Base-by-base conservation (phyloP, 2,113 vertebrate genomes). In the Misgurnus mizolepis region DNA sequence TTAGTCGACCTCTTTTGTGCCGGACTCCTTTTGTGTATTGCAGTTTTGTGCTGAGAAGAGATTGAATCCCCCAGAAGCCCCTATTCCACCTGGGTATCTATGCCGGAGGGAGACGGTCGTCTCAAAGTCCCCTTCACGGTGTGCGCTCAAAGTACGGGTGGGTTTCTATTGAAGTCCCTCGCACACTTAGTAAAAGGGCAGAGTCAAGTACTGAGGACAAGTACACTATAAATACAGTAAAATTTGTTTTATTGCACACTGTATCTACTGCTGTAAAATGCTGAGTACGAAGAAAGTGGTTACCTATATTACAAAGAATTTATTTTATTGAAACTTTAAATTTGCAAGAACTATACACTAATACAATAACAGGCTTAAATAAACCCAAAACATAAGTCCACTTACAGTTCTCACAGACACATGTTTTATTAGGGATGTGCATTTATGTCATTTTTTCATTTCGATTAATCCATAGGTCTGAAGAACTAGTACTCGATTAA, bases 11-110 rank as follows among this genome's bases (percentile, higher is more conserved):
- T 67, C 40, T 49, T 58, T 76, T 53, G 67, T 14, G 40, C 83
- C 45, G 18, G 22, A 76, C 41, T 65, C 62, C 8, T 12, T 68
- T 67, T 72, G 22, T 76, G 68, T n/a, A 49, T 70, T 64, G 50
- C 18, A 41, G 67, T 68, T 60, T 83, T 70, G 17, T 43, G 64
- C 67, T 58, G 82, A 79, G 86, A 82, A 64, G 84, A 87, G 81
- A 88, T 18, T 88, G 84, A 82, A 87, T 82, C 86, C 85, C 89
- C 17, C 64, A 74, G 86, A 75, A 86, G 85, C 89, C 90, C 76
- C 88, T 88, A 89, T 88, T 84, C 72, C 83, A 53, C 78, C 81
- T 70, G 83, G 87, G 89, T 88, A 90, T 91, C 89, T 87, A 86
- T 88, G 83, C 43, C 79, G 85, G 86, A 74, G 83, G 84, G 70